Percentiles rank a stretch among this genome's conserved stretches.
phyloP scores from a whole-genome alignment of 2,797 vertebrate genomes.

The Dermochelys coriacea region DNA sequence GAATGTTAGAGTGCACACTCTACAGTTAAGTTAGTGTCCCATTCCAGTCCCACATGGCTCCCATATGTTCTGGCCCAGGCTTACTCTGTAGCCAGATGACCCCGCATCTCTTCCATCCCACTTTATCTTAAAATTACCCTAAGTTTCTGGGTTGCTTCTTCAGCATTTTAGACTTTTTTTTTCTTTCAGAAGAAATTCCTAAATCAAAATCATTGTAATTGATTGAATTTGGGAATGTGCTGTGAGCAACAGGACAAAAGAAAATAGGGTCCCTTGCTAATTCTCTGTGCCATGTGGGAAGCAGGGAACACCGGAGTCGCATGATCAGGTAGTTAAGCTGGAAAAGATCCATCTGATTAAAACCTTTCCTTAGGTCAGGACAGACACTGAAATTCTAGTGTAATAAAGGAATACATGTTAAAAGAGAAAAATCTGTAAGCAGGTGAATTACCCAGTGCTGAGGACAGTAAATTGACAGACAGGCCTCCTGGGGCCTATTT shows the following conservation, averaged over 20 bases:
- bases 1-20: background rate
- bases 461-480: background rate
- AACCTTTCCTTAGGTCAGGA: background rate
- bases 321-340: background rate
- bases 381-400: too few relatives aligned
- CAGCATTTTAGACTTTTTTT: background rate
- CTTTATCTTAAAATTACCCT: background rate
- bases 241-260: background rate
- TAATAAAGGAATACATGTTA: background rate
- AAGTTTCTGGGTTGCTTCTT: background rate
- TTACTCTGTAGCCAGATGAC: background rate
- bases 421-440: background rate
- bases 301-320: background rate
- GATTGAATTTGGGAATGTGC: background rate
- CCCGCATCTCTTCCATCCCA: background rate
- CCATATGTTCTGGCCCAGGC: background rate
- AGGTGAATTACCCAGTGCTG: background rate
- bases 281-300: background rate
- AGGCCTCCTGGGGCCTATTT: background rate
- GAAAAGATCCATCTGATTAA: background rate
- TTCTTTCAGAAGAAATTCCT: background rate
- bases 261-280: background rate
- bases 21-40: background rate
- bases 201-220: background rate
- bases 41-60: background rate